Base-by-base conservation (phyloP, 2,113 vertebrate genomes). In the Ptilorrhoa leucosticta region DNA sequence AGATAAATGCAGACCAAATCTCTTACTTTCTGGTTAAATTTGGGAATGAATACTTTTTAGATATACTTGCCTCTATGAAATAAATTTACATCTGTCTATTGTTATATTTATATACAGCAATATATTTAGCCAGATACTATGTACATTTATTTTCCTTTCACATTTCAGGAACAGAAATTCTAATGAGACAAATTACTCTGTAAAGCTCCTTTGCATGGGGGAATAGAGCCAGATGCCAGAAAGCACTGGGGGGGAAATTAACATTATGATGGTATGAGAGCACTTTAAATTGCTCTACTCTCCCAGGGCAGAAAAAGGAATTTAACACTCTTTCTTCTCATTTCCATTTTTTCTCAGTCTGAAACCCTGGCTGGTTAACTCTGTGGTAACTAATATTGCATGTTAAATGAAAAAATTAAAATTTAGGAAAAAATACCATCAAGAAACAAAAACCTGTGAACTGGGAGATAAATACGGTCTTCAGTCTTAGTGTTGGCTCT, bases 171-270 rank as follows among this genome's bases (percentile, higher is more conserved):
- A 75, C 9, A 92, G 90, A 86, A 71, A 81, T 53, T 89, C 64
- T 81, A 92, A 92, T 78, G 76, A 95, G 69, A 93, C 47, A 87
- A 92, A 92, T 95, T 76, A 77, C 30, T 83, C 64, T 78, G 72
- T 69, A 77, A 87, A 90, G 28, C 19, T 90, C 53, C 81, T 95
- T 95, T 88, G 37, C 82, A 88, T 92, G 56, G 58, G 58, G 58
- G 84, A 96, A 89, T 81, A 83, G 57, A 93, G n/a, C 44, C 87
- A 96, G 93, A 95, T 96, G 91, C 75, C 83, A 94, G 61, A 91
- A 96, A 95, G 26, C 90, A 93, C 82, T 86, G 45, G 63, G 75
- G 88, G 58, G 50, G 79, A 76, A 90, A 96, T 96, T 87, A 94
- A 78, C 83, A 91, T 91, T 76, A 83, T 57, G 69, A 84, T 87